Evolutionary conservation across 2,797 vertebrate species (phyloP).

Genomic region (Diglossa cyanea): DNA sequence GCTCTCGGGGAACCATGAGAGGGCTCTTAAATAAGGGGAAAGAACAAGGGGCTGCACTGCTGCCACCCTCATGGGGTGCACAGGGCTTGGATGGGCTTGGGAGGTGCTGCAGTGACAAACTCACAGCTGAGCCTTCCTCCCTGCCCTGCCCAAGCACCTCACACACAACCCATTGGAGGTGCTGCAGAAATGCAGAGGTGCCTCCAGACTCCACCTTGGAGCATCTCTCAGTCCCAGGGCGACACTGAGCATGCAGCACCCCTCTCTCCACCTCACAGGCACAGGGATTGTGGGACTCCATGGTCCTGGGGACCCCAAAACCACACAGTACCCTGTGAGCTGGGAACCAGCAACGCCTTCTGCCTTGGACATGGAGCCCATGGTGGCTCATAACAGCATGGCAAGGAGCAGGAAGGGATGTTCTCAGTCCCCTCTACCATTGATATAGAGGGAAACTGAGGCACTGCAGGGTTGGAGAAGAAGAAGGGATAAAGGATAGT

Average conservation of each 20-base stretch:
- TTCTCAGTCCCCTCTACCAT: neutral
- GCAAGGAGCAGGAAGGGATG: neutral
- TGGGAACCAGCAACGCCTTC: neutral
- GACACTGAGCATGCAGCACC: fast-evolving
- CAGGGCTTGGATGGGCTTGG: neutral
- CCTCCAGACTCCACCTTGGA: neutral
- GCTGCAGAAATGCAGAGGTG: neutral
- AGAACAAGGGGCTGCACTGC: neutral
- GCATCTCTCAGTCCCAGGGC: neutral
- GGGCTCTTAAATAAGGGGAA: neutral
- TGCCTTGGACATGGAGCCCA: neutral
- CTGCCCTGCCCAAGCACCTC: neutral
- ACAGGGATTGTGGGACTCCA: fast-evolving
- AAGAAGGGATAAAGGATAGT: neutral
- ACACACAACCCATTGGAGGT: neutral
- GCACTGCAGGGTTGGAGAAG: neutral
- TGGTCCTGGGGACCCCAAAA: neutral
- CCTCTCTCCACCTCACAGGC: neutral
- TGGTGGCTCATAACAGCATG: fast-evolving
- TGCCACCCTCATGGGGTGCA: fast-evolving
- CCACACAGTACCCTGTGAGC: neutral
- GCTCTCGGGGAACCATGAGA: neutral
- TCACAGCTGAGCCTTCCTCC: neutral
- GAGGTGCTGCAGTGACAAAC: neutral
- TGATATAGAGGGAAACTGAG: neutral